Base-by-base conservation (phyloP, 2,113 vertebrate species). In the Charadrius vociferus region DNA sequence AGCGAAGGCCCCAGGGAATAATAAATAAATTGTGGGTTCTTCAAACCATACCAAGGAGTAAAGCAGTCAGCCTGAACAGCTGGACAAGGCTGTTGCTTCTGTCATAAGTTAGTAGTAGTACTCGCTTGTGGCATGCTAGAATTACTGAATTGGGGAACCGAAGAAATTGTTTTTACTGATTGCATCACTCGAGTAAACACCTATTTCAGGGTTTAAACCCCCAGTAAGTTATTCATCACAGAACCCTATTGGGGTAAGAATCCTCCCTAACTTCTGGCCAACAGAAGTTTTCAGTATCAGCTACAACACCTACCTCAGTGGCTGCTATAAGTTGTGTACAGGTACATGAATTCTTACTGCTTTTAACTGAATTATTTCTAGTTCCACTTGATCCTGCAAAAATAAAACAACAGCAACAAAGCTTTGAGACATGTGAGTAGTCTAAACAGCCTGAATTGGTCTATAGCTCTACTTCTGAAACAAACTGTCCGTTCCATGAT, bases 321-420 rank as follows among this genome's bases (percentile, higher is more conserved):
- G 95, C 97, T 29, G 97, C 95, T 72, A 93, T 27, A 43, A 98
- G 97, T 62, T 97, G 93, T 8, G 98, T 97, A 34, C 86, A 37
- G 98, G 96, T 22, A 97, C 95, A 10, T 98, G 94, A 84, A 98
- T 97, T 79, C 98, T 96, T 34, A 98, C 82, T 32, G 95, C 97
- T 78, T 93, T 93, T 43, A 98, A 94, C 92, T 86, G 96, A 61
- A 98, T 96, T 18, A 98, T 98, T 75, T 98, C 98, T 77, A 98
- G 49, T 36, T 96, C 93, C 7, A 98, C 96, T 88, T 98, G 97
- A 91, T 98, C 98, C 98, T 98, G 93, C 24, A 66, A 72, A 59
- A 45, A 52, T 3, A 67, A 65, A 19, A 58, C 50, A 53, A 67
- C 52, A 53, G 63, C 52, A 34, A 55, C 49, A 43, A 41, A 55